phyloP scores from a whole-genome alignment of 2,797 vertebrate species.

The Semaprochilodus insignis region DNA sequence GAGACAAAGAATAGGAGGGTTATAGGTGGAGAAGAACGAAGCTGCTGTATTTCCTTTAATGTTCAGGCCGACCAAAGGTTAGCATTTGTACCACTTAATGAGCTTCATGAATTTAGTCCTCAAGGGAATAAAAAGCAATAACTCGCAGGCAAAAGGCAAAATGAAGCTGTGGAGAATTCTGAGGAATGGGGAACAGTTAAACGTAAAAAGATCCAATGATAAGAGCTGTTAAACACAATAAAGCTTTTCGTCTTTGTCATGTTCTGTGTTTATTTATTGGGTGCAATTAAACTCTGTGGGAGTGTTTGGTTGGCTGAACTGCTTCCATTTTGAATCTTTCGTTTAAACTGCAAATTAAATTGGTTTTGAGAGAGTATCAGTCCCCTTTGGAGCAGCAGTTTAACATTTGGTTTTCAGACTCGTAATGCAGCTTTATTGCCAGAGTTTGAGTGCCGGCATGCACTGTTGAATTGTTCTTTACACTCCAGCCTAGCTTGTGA shows the following conservation, averaged over 20 bases:
- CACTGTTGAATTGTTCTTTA: background rate
- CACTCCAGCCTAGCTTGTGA: too few relatives aligned
- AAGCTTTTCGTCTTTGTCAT: slow-evolving; percentile 34
- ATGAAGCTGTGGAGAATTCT: slow-evolving; percentile 10
- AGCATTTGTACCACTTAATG: slow-evolving; percentile 45
- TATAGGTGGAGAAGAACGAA: background rate
- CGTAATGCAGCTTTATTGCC: background rate
- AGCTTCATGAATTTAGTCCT: slow-evolving; percentile 32
- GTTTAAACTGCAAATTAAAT: slow-evolving; percentile 41
- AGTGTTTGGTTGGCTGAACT: slow-evolving; percentile 23
- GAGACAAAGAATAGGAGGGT: background rate
- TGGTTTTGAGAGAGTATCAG: slow-evolving; percentile 17
- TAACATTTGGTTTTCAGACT: slow-evolving; percentile 1
- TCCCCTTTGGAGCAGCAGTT: background rate
- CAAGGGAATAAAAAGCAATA: slow-evolving; percentile 18
- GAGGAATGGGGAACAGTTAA: slow-evolving; percentile 8
- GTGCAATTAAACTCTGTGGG: slow-evolving; percentile 22
- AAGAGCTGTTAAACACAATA: slow-evolving; percentile 31
- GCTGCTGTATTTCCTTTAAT: slow-evolving; percentile 8
- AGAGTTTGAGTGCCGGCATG: slow-evolving; percentile 5
- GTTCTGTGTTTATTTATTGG: slow-evolving; percentile 33
- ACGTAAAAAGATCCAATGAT: slow-evolving; percentile 17
- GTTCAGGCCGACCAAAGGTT: slow-evolving; percentile 43
- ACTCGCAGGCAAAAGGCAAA: slow-evolving; percentile 5
- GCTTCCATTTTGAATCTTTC: slow-evolving; percentile 26